phyloP scores from a whole-genome alignment of 2,113 vertebrate genomes.

The Phylloscopus trochilus region DNA sequence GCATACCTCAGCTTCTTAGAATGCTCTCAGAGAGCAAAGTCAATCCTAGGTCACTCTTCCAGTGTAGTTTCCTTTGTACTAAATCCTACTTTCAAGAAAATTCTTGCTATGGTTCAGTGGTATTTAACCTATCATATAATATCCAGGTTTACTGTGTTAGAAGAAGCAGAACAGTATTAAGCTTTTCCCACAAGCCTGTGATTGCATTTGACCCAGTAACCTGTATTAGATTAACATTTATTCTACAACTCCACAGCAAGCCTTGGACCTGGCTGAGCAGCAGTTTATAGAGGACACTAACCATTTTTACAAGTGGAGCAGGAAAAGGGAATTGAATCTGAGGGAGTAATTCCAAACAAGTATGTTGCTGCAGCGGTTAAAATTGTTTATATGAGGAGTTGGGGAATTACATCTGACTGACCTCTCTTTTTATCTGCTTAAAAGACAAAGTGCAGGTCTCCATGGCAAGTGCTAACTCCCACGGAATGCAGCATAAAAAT shows the following conservation, averaged over 20 bases:
- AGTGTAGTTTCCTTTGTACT: conserved; percentile 80
- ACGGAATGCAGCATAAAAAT: conserved; percentile 61
- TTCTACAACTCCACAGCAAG: conserved; percentile 82
- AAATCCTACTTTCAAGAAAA: conserved; percentile 85
- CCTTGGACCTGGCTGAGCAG: conserved; percentile 76
- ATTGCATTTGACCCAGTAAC: conserved; percentile 87
- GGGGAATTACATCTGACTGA: conserved; percentile 83
- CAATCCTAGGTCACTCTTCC: conserved; percentile 79
- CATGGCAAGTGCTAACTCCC: conserved; percentile 64
- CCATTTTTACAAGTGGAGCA: conserved; percentile 84
- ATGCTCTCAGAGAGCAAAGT: conserved; percentile 74
- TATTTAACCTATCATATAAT: conserved; percentile 88
- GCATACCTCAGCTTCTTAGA: conserved; percentile 59
- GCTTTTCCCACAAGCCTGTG: conserved; percentile 86
- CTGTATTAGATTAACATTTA: conserved; percentile 90
- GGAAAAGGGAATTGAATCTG: conserved; percentile 84
- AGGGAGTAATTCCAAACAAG: conserved; percentile 83
- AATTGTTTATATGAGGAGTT: conserved; percentile 81
- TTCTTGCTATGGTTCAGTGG: conserved; percentile 82
- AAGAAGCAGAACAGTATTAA: conserved; percentile 85
- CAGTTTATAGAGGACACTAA: conserved; percentile 82
- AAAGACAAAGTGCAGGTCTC: conserved; percentile 81
- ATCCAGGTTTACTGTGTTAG: conserved; percentile 85
- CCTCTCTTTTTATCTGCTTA: conserved; percentile 84
- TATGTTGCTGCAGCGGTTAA: conserved; percentile 78